Evolutionary conservation across 1,140 invertebrate genomes (phyloP), one percentile per base, ranked within the genome.

Genomic region (Cardiocondyla obscurior): DNA sequence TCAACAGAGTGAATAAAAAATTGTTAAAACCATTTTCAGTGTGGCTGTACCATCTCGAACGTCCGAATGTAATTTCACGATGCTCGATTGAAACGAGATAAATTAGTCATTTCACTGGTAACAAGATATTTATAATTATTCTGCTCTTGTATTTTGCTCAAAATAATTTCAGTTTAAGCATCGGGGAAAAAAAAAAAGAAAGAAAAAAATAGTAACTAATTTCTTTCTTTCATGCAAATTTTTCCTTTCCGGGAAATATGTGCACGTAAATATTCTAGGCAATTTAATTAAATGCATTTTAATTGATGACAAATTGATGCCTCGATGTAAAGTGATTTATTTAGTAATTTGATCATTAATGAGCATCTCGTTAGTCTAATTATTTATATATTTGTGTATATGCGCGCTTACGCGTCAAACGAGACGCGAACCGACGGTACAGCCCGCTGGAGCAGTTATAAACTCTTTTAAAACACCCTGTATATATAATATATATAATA

Each of bases 381-480:
- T 8, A 5, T 74, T 14, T 74, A 16, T 28, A 44, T 44, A 28
- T 42, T 25, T 28, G 5, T 60, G n/a, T 62, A 8, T 19, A 58
- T n/a, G 57, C n/a, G 28, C 12, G 44, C 14, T 16, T 16, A 22
- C 10, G 16, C 22, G 30, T 60, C 30, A 51, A 53, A 19, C n/a
- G 22, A 49, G 62, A 67, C 62, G 33, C 22, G 22, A 60, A 69
- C 55, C 30, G 39, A 84, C 83, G 87, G 51, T 89, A 90, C 85
- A 87, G 72, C 74, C 85, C 79, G 84, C 90, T 88, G 87, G 77
- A 84, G 81, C 83, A 86, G 88, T 91, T 89, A 88, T 92, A 92
- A 92, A 91, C 90, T 92, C 90, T 93, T 92, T 91, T 91, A 81
- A 92, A 92, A 93, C 93, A 94, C 92, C 92, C 93, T 93, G 92